A percentile compares a stretch with the other conserved stretches of the same genome.
phyloP scores from a whole-genome alignment of 2,797 vertebrate genomes.

The Luscinia luscinia region DNA sequence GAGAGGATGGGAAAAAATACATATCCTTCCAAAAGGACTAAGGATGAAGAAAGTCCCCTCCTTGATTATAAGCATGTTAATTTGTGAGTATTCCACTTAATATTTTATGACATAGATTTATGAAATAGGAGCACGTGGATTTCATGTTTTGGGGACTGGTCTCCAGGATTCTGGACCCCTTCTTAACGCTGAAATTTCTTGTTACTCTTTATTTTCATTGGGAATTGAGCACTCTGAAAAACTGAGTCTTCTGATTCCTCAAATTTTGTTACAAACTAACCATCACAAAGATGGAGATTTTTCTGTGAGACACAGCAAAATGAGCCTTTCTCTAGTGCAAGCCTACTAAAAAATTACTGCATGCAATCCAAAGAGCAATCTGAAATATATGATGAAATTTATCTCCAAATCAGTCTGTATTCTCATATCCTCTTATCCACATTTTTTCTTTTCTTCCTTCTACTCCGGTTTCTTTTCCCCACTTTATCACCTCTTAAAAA shows the following conservation, averaged over 20 bases:
- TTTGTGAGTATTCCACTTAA: not conserved
- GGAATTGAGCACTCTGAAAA: not conserved
- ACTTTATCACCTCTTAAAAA: slow-evolving; percentile 19
- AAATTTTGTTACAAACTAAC: not conserved
- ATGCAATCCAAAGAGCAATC: not conserved
- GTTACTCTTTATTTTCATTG: not conserved
- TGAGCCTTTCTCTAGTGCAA: not conserved
- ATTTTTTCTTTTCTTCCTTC: not conserved
- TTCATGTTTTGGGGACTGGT: not conserved
- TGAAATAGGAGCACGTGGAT: not conserved
- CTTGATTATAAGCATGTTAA: not conserved
- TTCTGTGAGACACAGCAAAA: not conserved
- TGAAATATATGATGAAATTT: not conserved
- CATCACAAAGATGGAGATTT: not conserved
- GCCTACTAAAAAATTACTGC: not conserved
- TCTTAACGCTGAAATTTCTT: not conserved
- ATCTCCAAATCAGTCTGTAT: not conserved
- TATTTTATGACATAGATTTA: not conserved
- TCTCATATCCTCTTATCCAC: not conserved
- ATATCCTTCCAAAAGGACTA: not conserved
- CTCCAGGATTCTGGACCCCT: not conserved
- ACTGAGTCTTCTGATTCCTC: not conserved
- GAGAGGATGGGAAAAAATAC: not conserved
- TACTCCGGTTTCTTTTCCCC: slow-evolving; percentile 3
- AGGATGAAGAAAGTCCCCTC: not conserved